Conservation (phyloP, 2,113 vertebrate genomes). For the Plestiodon gilberti region DNA sequence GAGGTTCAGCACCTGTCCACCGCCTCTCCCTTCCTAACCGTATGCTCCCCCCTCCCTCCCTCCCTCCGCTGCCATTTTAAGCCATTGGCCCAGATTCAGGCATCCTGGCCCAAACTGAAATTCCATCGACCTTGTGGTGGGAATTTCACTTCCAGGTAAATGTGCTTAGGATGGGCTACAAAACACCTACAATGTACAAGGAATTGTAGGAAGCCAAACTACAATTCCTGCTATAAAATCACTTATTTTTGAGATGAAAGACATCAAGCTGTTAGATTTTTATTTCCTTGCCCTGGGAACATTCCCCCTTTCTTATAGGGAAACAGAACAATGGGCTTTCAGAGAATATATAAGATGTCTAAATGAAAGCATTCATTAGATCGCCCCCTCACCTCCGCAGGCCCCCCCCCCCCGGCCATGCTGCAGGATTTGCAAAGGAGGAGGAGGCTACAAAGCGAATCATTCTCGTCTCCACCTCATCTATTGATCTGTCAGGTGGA, state of each 20-base stretch:
- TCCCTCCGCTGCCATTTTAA: not conserved
- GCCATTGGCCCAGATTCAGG: not conserved
- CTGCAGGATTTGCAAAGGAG: constrained; percentile 23
- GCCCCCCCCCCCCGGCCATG: not conserved
- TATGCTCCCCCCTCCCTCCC: no score
- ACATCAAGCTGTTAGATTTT: not conserved
- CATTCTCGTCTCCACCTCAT: constrained; percentile 60
- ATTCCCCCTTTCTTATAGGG: not conserved
- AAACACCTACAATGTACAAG: not conserved
- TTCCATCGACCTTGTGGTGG: no score
- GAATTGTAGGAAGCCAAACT: not conserved
- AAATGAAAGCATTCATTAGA: constrained; percentile 15
- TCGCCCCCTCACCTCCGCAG: not conserved
- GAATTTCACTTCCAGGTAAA: not conserved
- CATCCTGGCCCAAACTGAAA: no score
- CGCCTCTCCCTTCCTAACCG: no score
- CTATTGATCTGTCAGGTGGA: constrained; percentile 68
- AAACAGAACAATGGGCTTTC: not conserved
- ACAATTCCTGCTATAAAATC: not conserved
- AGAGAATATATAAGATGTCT: not conserved
- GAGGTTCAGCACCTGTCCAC: no score
- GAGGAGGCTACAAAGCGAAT: constrained; percentile 57
- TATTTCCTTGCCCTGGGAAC: not conserved
- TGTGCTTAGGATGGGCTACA: not conserved
- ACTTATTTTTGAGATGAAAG: not conserved